Conservation (phyloP, 2,113 vertebrate genomes). For the Mugil cephalus region DNA sequence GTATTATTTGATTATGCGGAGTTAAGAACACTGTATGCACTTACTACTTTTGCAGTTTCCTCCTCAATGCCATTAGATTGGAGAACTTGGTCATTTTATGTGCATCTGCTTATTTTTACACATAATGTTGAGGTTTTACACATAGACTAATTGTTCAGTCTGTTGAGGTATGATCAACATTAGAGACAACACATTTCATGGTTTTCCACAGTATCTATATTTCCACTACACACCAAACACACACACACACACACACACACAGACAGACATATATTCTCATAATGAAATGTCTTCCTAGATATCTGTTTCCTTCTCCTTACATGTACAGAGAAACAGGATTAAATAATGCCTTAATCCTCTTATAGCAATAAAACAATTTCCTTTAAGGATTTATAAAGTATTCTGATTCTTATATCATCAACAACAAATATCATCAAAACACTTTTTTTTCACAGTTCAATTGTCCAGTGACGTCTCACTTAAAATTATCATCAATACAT, state of each 20-base stretch:
- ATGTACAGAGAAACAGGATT: slow-evolving; percentile 1
- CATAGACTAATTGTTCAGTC: no score
- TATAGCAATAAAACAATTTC: slow-evolving; percentile 1
- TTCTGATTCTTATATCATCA: no score
- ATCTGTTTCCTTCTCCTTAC: neutral
- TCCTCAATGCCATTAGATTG: no score
- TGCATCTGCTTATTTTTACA: no score
- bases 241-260: no score
- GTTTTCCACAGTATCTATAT: neutral
- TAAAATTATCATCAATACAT: slow-evolving; percentile 6
- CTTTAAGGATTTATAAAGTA: no score
- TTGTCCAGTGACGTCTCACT: neutral
- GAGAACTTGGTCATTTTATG: no score
- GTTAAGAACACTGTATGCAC: neutral
- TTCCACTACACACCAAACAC: no score
- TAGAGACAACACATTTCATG: neutral
- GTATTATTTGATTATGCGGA: neutral
- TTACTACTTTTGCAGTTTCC: no score
- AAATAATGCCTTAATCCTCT: neutral
- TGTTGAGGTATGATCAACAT: neutral
- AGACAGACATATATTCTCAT: no score
- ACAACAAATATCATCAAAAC: neutral
- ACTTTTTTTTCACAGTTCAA: slow-evolving; percentile 7
- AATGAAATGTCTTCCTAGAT: neutral
- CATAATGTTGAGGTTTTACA: no score